These are phyloP conservation scores for Oceanodroma leucorhoa DNA, from an alignment of 2,797 vertebrate species.

Conservation along the genomic window DNA sequence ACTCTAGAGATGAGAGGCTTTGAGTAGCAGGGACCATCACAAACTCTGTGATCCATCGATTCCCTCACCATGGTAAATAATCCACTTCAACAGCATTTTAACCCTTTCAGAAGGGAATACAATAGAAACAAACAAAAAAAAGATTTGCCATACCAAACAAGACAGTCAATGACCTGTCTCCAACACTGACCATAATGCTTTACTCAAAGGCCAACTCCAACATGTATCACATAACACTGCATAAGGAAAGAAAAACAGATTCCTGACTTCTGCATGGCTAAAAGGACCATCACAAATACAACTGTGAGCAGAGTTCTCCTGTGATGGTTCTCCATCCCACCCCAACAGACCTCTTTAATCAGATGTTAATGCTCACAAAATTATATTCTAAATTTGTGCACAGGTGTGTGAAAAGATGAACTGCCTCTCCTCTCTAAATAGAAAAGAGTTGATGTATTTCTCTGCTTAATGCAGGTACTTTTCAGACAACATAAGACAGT, in stretches of 20 bases:
- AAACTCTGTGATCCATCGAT: constrained; percentile 70
- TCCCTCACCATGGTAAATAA: constrained; percentile 69
- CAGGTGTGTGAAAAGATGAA: background rate
- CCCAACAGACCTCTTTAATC: constrained; percentile 21
- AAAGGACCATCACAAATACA: background rate
- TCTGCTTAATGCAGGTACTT: background rate
- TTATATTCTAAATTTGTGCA: background rate
- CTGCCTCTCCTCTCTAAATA: background rate
- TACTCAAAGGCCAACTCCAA: constrained; percentile 53
- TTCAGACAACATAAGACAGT: background rate
- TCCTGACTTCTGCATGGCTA: constrained; percentile 38
- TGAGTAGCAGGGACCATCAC: constrained; percentile 71
- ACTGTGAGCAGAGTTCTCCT: background rate
- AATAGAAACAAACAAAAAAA: constrained; percentile 69
- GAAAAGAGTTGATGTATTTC: background rate
- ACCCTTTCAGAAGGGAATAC: constrained; percentile 69
- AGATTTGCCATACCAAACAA: constrained; percentile 68
- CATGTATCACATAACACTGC: constrained; percentile 47
- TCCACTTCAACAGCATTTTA: constrained; percentile 71
- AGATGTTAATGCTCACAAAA: background rate
- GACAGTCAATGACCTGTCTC: constrained; percentile 58
- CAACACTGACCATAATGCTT: constrained; percentile 57
- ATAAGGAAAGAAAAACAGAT: constrained; percentile 38
- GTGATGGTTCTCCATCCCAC: constrained; percentile 26
- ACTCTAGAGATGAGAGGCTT: constrained; percentile 67